A percentile compares a stretch with the other conserved stretches of the same genome.
These are phyloP conservation scores for Hypercompe scribonia DNA, from an alignment of 2,888 invertebrate genomes.

Conservation along the genomic window DNA sequence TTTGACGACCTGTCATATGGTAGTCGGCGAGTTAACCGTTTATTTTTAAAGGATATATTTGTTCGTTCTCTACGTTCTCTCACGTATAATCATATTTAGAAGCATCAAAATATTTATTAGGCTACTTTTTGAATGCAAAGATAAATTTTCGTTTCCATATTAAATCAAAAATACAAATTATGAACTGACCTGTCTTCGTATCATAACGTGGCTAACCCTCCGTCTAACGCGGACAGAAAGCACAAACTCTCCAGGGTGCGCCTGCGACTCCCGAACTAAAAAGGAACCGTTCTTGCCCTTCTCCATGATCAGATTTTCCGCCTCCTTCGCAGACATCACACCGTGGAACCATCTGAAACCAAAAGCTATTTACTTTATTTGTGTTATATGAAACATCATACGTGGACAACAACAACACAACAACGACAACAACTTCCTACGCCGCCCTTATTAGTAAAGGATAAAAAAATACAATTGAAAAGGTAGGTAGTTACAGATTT, in stretches of 20 bases:
- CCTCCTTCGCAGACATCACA: constrained; percentile 96
- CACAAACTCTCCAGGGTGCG: constrained; percentile 98
- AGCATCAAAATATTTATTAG: background rate
- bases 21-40: too few species aligned
- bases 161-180: background rate
- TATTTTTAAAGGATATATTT: too few species aligned
- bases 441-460: too few species aligned
- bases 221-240: constrained; percentile 97
- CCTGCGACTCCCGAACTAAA: constrained; percentile 97
- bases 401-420: too few species aligned
- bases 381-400: background rate
- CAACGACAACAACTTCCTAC: too few species aligned
- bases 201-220: constrained; percentile 98
- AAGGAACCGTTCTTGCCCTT: constrained; percentile 98
- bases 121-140: background rate
- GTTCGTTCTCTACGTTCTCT: too few species aligned
- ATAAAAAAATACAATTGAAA: background rate
- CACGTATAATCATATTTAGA: background rate
- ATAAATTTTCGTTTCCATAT: background rate
- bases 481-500: background rate
- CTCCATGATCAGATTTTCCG: constrained; percentile 95
- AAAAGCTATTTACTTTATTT: background rate
- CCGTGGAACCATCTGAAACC: constrained; percentile 92
- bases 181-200: constrained; percentile 89
- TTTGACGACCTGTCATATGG: too few species aligned